Percentiles rank a stretch among this genome's conserved stretches.
Conservation (phyloP, 1,140 invertebrate genomes). For the Drosophila trapezifrons region DNA sequence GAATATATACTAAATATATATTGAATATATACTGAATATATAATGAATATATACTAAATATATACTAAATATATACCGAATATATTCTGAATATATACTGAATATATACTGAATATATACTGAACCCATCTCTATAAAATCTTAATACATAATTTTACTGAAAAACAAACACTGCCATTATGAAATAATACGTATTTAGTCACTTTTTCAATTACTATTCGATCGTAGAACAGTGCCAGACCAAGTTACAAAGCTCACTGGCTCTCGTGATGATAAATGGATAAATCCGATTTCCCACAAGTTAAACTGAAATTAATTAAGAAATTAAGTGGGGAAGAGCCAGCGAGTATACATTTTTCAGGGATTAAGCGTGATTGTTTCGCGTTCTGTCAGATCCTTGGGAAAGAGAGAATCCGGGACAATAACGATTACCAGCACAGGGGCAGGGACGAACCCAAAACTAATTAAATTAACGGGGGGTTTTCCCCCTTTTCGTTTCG, state of each 20-base stretch:
- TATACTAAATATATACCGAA: too few species aligned
- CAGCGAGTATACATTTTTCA: conserved; percentile 1
- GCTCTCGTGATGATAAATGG: neutral
- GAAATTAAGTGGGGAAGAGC: conserved; percentile 12
- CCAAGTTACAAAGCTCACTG: neutral
- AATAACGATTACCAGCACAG: conserved; percentile 18
- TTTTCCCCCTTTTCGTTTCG: conserved; percentile 9
- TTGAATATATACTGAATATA: too few species aligned
- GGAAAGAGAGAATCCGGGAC: conserved; percentile 4
- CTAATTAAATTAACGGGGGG: conserved; percentile 69
- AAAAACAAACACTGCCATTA: neutral
- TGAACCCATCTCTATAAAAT: neutral
- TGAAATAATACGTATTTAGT: neutral
- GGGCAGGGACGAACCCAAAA: conserved; percentile 39
- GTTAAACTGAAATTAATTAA: conserved; percentile 23
- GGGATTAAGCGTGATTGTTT: conserved; percentile 20
- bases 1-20: too few species aligned
- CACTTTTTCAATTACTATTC: neutral
- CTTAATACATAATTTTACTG: neutral
- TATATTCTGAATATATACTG: too few species aligned
- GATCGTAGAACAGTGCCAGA: neutral
- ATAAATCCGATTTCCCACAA: conserved; percentile 1
- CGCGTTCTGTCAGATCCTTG: neutral
- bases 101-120: too few species aligned
- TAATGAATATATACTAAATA: too few species aligned